Evolutionary conservation across 2,113 vertebrate genomes (phyloP).

Genomic region (Progne subis): DNA sequence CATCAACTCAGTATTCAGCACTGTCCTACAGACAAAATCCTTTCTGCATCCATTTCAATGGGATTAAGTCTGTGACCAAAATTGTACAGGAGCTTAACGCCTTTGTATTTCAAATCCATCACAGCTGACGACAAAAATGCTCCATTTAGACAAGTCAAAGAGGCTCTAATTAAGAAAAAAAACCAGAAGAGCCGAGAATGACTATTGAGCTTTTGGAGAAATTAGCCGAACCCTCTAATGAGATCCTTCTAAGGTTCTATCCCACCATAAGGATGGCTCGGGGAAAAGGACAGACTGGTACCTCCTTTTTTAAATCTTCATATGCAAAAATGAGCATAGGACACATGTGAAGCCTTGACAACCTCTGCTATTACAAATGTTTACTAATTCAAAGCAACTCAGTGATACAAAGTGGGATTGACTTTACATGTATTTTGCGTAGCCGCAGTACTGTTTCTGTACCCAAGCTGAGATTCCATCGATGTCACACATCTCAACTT

Average conservation of each 20-base stretch:
- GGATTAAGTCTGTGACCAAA: not conserved
- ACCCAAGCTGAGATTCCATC: not conserved
- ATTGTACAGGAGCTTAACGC: not conserved
- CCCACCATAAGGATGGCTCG: rapidly evolving
- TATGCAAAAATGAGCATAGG: not conserved
- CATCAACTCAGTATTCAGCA: not conserved
- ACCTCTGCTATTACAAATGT: not conserved
- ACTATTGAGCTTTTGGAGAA: not conserved
- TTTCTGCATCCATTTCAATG: not conserved
- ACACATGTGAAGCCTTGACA: not conserved
- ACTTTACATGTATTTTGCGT: not conserved
- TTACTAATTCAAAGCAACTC: not conserved
- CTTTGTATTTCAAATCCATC: not conserved
- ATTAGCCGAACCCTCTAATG: not conserved
- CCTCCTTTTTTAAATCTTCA: not conserved
- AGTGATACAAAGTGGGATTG: not conserved
- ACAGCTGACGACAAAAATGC: not conserved
- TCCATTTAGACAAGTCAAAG: not conserved
- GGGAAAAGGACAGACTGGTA: not conserved
- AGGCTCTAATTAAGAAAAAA: not conserved
- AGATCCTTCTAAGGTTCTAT: not conserved
- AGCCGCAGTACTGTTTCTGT: not conserved
- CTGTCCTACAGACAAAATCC: not conserved
- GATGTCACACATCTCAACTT: not conserved
- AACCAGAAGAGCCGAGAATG: not conserved